A percentile compares a stretch with the other conserved stretches of the same genome.
phyloP scores from a whole-genome alignment of 2,888 invertebrate genomes.

The Orthonevra nobilis region DNA sequence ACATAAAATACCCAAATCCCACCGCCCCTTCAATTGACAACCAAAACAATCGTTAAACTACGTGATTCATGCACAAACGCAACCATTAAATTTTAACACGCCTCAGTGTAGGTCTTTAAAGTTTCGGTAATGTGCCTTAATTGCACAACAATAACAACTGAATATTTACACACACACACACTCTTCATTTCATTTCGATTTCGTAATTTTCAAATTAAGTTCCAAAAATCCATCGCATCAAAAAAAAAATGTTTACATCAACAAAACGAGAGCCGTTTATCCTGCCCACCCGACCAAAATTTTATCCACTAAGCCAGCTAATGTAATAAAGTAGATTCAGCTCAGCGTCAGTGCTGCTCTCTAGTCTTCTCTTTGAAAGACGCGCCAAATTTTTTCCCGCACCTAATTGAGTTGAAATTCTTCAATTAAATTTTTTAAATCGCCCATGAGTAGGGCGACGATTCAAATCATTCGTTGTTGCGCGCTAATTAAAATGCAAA shows the following conservation, averaged over 20 bases:
- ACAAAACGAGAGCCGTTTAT: background rate
- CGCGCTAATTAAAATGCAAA: constrained; percentile 53
- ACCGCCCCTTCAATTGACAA: background rate
- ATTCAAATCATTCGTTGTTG: constrained; percentile 41
- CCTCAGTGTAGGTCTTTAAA: background rate
- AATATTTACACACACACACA: too few species aligned
- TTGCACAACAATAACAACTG: constrained; percentile 24
- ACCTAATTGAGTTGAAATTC: constrained; percentile 22
- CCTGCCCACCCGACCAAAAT: background rate
- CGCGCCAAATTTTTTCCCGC: constrained; percentile 4
- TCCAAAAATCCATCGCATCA: background rate
- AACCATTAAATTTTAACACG: constrained; percentile 1
- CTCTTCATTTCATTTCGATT: constrained; percentile 7
- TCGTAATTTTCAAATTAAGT: constrained; percentile 12
- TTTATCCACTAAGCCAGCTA: constrained; percentile 10
- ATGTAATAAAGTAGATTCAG: too few species aligned
- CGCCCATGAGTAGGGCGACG: background rate
- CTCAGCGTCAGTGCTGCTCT: constrained; percentile 1
- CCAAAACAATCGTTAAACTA: background rate
- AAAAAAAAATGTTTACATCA: constrained; percentile 2
- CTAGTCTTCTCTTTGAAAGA: background rate
- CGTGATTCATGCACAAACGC: background rate
- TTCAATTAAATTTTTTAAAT: constrained; percentile 10
- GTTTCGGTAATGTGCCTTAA: constrained; percentile 15
- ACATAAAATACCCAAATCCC: background rate